These are phyloP conservation scores for Hypsibius dujardini DNA, from an alignment of 1,140 invertebrate species.

Conservation along the genomic window DNA sequence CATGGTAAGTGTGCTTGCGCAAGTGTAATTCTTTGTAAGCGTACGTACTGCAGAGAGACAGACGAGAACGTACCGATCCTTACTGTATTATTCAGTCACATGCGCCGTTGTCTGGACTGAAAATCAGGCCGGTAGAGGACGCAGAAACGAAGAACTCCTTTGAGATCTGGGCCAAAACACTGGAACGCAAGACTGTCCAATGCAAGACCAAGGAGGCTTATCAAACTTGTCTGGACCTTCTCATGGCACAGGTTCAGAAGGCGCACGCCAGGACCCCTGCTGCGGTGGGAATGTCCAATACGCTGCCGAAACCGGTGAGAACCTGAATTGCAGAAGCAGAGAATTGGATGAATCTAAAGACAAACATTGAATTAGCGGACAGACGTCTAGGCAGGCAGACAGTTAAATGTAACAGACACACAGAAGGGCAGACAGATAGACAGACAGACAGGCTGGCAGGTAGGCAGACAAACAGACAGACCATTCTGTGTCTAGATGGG, in stretches of 20 bases:
- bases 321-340: background rate
- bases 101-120: conserved; percentile 1
- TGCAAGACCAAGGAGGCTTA: background rate
- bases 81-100: background rate
- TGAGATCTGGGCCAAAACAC: conserved; percentile 8
- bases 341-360: background rate
- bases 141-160: background rate
- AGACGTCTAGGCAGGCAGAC: background rate
- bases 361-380: background rate
- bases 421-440: background rate
- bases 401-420: background rate
- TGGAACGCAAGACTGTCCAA: background rate
- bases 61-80: too few relatives aligned
- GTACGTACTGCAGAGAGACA: too few relatives aligned
- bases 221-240: background rate
- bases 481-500: too few relatives aligned
- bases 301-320: conserved; percentile 6
- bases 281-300: background rate
- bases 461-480: too few relatives aligned
- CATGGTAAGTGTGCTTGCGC: conserved; percentile 47
- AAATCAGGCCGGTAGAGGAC: background rate
- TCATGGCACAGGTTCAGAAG: background rate
- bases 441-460: too few relatives aligned
- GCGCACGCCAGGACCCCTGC: background rate
- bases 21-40: too few relatives aligned